phyloP scores from a whole-genome alignment of 2,113 vertebrate species.

The Mesocricetus auratus region DNA sequence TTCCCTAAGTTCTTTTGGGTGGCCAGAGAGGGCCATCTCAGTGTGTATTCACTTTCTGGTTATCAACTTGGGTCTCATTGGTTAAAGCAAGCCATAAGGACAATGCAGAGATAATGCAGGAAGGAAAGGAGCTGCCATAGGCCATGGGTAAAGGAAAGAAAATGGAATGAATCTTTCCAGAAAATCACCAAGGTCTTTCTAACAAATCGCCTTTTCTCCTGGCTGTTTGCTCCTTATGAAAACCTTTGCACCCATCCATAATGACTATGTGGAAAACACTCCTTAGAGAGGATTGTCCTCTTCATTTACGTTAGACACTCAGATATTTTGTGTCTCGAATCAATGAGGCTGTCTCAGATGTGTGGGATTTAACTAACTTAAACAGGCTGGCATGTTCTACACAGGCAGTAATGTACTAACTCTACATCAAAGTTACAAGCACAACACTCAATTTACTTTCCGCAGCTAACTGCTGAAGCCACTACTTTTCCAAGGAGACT shows the following conservation, averaged over 20 bases:
- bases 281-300: background rate
- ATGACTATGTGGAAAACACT: background rate
- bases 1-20: background rate
- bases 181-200: background rate
- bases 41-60: background rate
- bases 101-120: background rate
- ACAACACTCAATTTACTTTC: slow-evolving; percentile 39
- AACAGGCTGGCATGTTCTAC: background rate
- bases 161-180: background rate
- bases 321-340: background rate
- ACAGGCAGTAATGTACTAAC: background rate
- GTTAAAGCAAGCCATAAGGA: background rate
- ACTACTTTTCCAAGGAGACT: slow-evolving; percentile 69
- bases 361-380: background rate
- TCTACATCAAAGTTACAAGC: slow-evolving; percentile 29
- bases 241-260: background rate
- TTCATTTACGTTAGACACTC: background rate
- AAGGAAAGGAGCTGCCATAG: background rate
- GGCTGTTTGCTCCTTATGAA: background rate
- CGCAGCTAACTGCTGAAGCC: slow-evolving; percentile 63
- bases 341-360: background rate
- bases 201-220: background rate
- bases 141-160: background rate
- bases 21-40: background rate
- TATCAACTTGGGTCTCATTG: background rate